A percentile compares a stretch with the other conserved stretches of the same genome.
These are phyloP conservation scores for Vulpes lagopus DNA, from an alignment of 2,113 vertebrate genomes.

Conservation along the genomic window DNA sequence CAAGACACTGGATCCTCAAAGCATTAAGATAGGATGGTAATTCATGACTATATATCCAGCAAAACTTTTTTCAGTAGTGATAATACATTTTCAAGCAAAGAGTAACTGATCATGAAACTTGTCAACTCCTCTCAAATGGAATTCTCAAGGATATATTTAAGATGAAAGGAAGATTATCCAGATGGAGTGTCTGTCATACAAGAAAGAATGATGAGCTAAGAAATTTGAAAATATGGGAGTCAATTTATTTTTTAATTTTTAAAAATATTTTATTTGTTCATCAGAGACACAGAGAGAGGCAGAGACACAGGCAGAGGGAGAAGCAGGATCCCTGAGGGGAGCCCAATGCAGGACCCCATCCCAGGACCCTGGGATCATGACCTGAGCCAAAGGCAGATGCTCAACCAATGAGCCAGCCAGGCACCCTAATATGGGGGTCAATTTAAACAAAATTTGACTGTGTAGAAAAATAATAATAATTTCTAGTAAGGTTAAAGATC, in stretches of 20 bases:
- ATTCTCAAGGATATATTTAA: neutral
- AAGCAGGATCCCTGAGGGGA: no score
- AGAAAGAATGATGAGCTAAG: neutral
- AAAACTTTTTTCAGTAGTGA: neutral
- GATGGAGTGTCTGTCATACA: neutral
- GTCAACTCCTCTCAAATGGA: neutral
- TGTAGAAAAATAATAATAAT: neutral
- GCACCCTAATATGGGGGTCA: neutral
- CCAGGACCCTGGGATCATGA: no score
- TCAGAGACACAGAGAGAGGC: no score
- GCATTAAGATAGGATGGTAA: neutral
- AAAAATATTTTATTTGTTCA: no score
- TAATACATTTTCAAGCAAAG: neutral
- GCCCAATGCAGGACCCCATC: no score
- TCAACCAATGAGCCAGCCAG: no score
- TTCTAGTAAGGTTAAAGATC: neutral
- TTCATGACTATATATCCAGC: neutral
- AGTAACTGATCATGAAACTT: neutral
- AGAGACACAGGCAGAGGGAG: no score
- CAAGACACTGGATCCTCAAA: neutral
- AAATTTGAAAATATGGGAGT: neutral
- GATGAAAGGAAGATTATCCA: neutral
- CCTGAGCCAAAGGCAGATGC: no score
- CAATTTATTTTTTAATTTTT: neutral
- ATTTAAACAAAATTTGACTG: neutral